Evolutionary conservation across 2,888 invertebrate genomes (phyloP).

Genomic region (Caenorhabditis uteleia): DNA sequence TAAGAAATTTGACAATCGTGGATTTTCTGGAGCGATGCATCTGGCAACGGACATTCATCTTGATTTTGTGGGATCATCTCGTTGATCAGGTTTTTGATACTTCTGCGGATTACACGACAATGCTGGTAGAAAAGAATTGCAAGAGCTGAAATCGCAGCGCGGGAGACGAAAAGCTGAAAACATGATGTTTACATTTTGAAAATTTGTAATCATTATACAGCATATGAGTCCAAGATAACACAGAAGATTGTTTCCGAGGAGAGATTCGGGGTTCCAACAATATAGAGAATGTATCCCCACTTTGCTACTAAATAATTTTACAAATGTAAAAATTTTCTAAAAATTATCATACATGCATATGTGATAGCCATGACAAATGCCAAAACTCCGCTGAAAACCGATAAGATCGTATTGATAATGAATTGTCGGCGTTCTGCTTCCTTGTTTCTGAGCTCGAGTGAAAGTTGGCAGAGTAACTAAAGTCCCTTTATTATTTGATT

Average conservation of each 20-base stretch:
- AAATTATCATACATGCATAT: slow-evolving; percentile 25
- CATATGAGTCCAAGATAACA: slow-evolving; percentile 29
- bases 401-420: slow-evolving; percentile 25
- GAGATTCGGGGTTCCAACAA: slow-evolving; percentile 27
- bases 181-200: not conserved
- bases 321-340: not conserved
- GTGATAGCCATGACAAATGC: slow-evolving; percentile 31
- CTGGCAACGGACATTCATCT: slow-evolving; percentile 38
- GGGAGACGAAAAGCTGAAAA: slow-evolving; percentile 34
- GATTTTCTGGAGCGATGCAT: slow-evolving; percentile 40
- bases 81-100: slow-evolving; percentile 30
- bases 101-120: slow-evolving; percentile 30
- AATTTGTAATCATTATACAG: slow-evolving; percentile 4
- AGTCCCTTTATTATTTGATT: not conserved
- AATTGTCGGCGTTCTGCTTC: slow-evolving; percentile 30
- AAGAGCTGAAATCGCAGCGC: slow-evolving; percentile 31
- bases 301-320: slow-evolving; percentile 20
- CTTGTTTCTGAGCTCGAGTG: slow-evolving; percentile 12
- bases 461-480: slow-evolving; percentile 26
- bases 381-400: slow-evolving; percentile 24
- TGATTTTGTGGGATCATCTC: slow-evolving; percentile 39
- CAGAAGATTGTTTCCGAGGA: slow-evolving; percentile 32
- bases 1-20: slow-evolving; percentile 42
- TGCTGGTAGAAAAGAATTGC: slow-evolving; percentile 37
- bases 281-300: slow-evolving; percentile 36